Evolutionary conservation across 2,888 invertebrate species (phyloP).

Genomic region (Ernsta delagoae): DNA sequence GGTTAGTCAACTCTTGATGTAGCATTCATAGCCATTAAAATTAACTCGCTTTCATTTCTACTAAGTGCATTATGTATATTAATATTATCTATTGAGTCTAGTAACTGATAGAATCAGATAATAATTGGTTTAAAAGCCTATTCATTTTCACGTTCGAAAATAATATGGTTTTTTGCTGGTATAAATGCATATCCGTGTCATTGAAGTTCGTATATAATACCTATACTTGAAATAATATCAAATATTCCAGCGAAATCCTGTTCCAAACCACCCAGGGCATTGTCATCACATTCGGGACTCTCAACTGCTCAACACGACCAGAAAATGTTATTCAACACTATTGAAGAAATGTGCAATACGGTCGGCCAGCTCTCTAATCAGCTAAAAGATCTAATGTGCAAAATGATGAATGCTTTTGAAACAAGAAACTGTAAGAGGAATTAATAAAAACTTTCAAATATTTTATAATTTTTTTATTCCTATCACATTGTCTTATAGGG

Average conservation of each 20-base stretch:
- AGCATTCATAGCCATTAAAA: neutral
- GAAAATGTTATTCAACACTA: conserved; percentile 41
- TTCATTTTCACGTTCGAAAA: neutral
- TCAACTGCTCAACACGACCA: conserved; percentile 33
- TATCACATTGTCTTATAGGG: too few relatives aligned
- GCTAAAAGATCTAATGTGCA: conserved; percentile 50
- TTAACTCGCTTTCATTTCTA: neutral
- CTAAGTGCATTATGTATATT: neutral
- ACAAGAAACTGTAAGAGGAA: neutral
- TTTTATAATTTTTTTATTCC: too few relatives aligned
- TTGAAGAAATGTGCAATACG: conserved; percentile 54
- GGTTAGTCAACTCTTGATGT: neutral
- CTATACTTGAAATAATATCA: neutral
- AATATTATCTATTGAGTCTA: too few relatives aligned
- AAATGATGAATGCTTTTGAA: conserved; percentile 40
- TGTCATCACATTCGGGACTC: conserved; percentile 43
- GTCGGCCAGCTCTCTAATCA: conserved; percentile 53
- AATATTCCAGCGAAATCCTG: conserved; percentile 35
- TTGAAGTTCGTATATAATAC: neutral
- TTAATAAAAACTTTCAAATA: neutral
- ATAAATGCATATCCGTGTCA: too few relatives aligned
- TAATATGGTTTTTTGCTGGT: neutral
- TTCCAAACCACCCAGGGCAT: conserved; percentile 19
- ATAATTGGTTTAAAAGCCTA: neutral
- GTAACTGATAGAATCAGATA: neutral